These are phyloP conservation scores for Speoplatyrhinus poulsoni DNA, from an alignment of 2,113 vertebrate genomes.

Conservation along the genomic window DNA sequence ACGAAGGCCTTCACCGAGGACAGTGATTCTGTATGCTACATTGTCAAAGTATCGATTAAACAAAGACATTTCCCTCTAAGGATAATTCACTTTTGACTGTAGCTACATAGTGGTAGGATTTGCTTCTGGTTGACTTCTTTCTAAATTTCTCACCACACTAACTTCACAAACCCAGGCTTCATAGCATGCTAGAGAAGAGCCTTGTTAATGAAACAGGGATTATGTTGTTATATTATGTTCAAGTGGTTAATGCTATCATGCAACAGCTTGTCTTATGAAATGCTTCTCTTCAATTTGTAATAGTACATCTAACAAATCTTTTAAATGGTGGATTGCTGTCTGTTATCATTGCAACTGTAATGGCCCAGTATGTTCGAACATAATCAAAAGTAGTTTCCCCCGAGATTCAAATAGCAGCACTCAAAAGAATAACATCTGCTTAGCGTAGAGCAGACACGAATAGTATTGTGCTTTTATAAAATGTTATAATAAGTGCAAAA, in stretches of 20 bases:
- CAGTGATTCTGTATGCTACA: conserved; percentile 55
- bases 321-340: background rate
- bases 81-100: conserved; percentile 18
- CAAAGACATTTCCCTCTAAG: conserved; percentile 12
- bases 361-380: too few relatives aligned
- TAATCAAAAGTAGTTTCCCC: conserved; percentile 1
- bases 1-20: conserved; percentile 34
- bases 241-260: conserved; percentile 3
- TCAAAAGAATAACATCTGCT: conserved; percentile 24
- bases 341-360: background rate
- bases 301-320: background rate
- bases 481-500: conserved; percentile 18
- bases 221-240: background rate
- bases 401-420: conserved; percentile 22
- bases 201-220: conserved; percentile 9
- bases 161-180: conserved; percentile 1
- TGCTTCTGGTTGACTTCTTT: conserved; percentile 3
- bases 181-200: background rate
- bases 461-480: conserved; percentile 45
- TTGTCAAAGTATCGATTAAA: conserved; percentile 21
- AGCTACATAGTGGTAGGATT: background rate
- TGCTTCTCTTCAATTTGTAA: too few relatives aligned
- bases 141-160: background rate
- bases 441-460: conserved; percentile 12
- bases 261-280: background rate